These are phyloP conservation scores for Elymnias hypermnestra DNA, from an alignment of 1,140 invertebrate species.

Conservation along the genomic window DNA sequence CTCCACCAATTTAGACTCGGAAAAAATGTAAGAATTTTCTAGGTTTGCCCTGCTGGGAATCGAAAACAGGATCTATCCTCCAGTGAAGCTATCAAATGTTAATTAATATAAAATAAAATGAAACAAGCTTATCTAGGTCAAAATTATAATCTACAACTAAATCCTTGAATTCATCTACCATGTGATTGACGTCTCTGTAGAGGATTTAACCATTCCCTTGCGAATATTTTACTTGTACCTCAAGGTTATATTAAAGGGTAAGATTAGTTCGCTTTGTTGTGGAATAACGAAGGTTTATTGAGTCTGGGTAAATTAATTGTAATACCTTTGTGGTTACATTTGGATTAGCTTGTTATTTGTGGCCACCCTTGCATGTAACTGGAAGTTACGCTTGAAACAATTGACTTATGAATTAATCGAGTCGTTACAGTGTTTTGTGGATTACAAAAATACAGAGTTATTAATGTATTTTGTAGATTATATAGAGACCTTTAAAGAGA, in stretches of 20 bases:
- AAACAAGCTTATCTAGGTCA: neutral
- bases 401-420: too few species aligned
- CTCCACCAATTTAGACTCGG: too few species aligned
- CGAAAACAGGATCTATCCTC: too few species aligned
- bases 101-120: too few species aligned
- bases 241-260: neutral
- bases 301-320: neutral
- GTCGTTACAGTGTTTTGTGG: too few species aligned
- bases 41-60: too few species aligned
- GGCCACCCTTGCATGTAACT: neutral
- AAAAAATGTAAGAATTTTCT: too few species aligned
- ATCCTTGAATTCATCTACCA: neutral
- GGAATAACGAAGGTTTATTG: neutral
- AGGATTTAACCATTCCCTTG: neutral
- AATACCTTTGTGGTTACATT: neutral
- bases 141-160: neutral
- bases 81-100: too few species aligned
- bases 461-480: too few species aligned
- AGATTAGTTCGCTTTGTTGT: conserved; percentile 1
- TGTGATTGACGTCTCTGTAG: neutral
- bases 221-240: neutral
- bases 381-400: too few species aligned
- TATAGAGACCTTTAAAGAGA: too few species aligned
- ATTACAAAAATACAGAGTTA: too few species aligned
- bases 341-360: neutral